A percentile compares a stretch with the other conserved stretches of the same genome.
Conservation (phyloP, 2,113 vertebrate species). For the Anguilla rostrata region DNA sequence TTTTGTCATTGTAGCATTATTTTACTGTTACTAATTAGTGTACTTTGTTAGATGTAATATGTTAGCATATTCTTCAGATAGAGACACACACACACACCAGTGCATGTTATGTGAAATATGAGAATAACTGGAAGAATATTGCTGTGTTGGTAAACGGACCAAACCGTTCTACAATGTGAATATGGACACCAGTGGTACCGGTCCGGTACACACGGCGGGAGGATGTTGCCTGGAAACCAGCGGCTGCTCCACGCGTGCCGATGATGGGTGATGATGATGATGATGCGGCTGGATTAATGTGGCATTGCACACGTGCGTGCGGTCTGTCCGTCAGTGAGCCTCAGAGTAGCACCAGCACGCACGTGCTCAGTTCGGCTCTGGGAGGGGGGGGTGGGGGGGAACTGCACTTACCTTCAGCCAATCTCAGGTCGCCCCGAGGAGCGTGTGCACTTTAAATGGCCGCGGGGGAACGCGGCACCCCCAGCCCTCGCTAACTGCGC, state of each 20-base stretch:
- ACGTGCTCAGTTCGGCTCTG: constrained; percentile 21
- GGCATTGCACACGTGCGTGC: not conserved
- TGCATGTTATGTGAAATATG: constrained; percentile 22
- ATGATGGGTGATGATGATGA: not conserved
- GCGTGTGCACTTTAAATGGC: constrained; percentile 68
- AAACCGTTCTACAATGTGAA: constrained; percentile 40
- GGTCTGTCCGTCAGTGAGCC: not conserved
- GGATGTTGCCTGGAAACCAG: not conserved
- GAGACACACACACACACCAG: constrained; percentile 31
- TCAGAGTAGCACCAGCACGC: constrained; percentile 25
- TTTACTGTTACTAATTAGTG: constrained; percentile 64
- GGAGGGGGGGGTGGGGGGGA: constrained; percentile 45
- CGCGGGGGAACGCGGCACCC: not conserved
- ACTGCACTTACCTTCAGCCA: constrained; percentile 55
- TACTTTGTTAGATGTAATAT: constrained; percentile 47
- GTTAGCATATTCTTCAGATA: constrained; percentile 35
- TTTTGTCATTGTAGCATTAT: constrained; percentile 32
- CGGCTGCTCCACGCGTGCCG: not conserved
- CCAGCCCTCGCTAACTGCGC: not conserved
- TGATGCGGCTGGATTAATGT: not conserved
- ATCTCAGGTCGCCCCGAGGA: constrained; percentile 67
- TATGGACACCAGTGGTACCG: constrained; percentile 37
- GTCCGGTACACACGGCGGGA: not conserved
- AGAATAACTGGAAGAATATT: not conserved
- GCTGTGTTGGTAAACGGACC: constrained; percentile 20